phyloP scores from a whole-genome alignment of 2,113 vertebrate genomes.

The Bujurquina vittata region DNA sequence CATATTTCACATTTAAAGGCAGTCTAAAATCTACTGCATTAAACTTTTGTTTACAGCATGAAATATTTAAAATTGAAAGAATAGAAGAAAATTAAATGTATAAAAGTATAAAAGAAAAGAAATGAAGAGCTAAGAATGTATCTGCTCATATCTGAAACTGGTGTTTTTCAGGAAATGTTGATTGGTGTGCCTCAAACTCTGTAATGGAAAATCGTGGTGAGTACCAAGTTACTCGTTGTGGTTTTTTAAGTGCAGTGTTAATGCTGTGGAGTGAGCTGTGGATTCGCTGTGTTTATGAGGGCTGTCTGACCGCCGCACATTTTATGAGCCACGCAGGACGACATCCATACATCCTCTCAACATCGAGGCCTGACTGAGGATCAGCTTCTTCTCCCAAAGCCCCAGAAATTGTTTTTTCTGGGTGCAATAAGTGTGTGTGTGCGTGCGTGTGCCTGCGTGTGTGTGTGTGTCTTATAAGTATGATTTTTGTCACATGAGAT shows the following conservation, averaged over 20 bases:
- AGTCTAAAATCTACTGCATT: not conserved
- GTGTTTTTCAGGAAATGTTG: constrained; percentile 74
- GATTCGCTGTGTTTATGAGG: constrained; percentile 53
- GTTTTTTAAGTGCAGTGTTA: constrained; percentile 62
- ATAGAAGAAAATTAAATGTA: not conserved
- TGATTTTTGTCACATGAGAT: too few relatives aligned
- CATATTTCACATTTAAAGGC: not conserved
- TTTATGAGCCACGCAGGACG: constrained; percentile 51
- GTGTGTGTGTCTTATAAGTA: too few relatives aligned
- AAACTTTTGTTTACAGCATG: not conserved
- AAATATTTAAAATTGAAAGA: not conserved
- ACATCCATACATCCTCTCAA: constrained; percentile 28
- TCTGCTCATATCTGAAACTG: constrained; percentile 8
- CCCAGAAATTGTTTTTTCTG: not conserved
- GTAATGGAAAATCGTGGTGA: constrained; percentile 86
- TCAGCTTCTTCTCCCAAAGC: constrained; percentile 7
- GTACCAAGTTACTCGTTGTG: constrained; percentile 59
- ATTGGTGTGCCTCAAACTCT: constrained; percentile 74
- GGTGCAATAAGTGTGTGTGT: not conserved
- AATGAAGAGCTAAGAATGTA: not conserved
- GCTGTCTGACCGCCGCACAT: constrained; percentile 8
- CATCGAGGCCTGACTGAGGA: not conserved
- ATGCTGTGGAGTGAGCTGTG: constrained; percentile 40
- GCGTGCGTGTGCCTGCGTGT: not conserved
- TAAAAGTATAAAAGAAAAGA: not conserved